phyloP scores from a whole-genome alignment of 2,797 vertebrate species.

The Acanthopagrus latus region DNA sequence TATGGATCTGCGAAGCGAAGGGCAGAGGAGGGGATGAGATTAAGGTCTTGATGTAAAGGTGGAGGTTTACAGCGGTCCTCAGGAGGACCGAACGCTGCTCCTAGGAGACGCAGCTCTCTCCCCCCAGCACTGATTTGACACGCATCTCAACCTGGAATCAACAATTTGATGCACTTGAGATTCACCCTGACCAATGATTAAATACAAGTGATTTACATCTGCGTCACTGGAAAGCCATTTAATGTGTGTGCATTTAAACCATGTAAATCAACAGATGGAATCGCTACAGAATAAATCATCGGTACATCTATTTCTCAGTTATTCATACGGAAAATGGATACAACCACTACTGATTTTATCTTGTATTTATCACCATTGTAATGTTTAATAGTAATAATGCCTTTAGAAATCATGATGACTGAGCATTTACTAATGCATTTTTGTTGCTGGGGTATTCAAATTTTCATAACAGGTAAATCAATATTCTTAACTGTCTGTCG shows the following conservation, averaged over 20 bases:
- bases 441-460: not conserved
- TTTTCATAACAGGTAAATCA: not conserved
- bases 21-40: not conserved
- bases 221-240: not conserved
- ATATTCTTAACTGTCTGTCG: too few relatives aligned
- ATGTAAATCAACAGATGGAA: not conserved
- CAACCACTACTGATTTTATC: not conserved
- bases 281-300: constrained; percentile 36
- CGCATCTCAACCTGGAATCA: not conserved
- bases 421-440: not conserved
- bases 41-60: constrained; percentile 10
- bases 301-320: not conserved
- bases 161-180: not conserved
- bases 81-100: constrained; percentile 16
- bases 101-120: not conserved
- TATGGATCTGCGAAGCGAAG: constrained; percentile 15
- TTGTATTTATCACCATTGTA: not conserved
- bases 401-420: not conserved
- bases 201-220: not conserved
- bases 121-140: constrained; percentile 15
- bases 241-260: not conserved
- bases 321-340: not conserved
- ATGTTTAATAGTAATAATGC: constrained; percentile 10
- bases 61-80: not conserved
- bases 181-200: not conserved